Conservation (phyloP, 1,140 invertebrate genomes). For the Hylaeus anthracinus region DNA sequence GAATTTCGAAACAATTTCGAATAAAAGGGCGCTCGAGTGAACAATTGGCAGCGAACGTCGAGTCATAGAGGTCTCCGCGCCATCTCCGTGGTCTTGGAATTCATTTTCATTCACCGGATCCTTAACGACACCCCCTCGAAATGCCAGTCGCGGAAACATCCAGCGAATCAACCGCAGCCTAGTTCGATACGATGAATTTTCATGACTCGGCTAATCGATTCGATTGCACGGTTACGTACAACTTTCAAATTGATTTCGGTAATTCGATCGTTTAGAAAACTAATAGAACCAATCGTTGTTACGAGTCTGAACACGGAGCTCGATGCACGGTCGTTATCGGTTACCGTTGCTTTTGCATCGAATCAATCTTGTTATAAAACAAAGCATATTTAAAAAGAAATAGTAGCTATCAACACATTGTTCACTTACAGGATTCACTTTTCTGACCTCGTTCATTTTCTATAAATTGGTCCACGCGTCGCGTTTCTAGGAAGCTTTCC, state of each 20-base stretch:
- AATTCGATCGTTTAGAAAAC: background rate
- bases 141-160: background rate
- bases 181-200: background rate
- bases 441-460: too few relatives aligned
- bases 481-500: too few relatives aligned
- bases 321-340: too few relatives aligned
- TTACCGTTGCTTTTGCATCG: too few relatives aligned
- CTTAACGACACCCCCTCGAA: background rate
- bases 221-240: background rate
- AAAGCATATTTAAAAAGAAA: too few relatives aligned
- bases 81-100: conserved; percentile 9
- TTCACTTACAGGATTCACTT: too few relatives aligned
- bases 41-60: conserved; percentile 6
- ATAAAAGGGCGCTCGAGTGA: conserved; percentile 10
- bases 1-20: conserved; percentile 52
- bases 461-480: too few relatives aligned
- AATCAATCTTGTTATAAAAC: too few relatives aligned
- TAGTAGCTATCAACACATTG: too few relatives aligned
- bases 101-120: conserved; percentile 7
- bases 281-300: background rate
- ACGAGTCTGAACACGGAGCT: too few relatives aligned
- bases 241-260: background rate
- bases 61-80: background rate
- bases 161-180: background rate
- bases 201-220: background rate